Conservation (phyloP, 2,113 vertebrate genomes). For the Chlorodrepanis virens region DNA sequence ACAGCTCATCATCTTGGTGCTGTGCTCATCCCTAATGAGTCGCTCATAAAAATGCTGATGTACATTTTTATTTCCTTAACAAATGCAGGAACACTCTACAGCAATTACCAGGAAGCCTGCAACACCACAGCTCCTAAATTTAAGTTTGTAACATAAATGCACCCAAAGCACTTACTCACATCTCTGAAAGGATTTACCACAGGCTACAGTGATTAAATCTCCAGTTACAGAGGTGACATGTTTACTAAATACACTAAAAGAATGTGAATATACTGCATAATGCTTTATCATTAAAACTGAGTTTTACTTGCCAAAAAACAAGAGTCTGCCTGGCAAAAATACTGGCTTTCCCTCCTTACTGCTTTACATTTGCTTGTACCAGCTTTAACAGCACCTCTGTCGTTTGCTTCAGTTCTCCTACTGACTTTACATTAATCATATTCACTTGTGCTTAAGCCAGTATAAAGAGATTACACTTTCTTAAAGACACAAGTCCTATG, state of each 20-base stretch:
- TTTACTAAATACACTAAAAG: not conserved
- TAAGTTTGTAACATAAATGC: not conserved
- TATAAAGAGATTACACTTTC: not conserved
- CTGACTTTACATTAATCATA: not conserved
- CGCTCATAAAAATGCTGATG: not conserved
- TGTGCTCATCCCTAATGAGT: not conserved
- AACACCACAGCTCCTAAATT: not conserved
- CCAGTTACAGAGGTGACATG: not conserved
- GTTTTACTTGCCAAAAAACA: not conserved
- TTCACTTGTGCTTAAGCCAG: not conserved
- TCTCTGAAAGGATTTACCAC: not conserved
- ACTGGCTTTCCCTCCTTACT: not conserved
- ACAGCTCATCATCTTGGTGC: slow-evolving; percentile 5
- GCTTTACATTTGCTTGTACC: not conserved
- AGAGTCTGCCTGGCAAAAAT: not conserved
- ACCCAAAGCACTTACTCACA: not conserved
- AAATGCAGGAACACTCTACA: not conserved
- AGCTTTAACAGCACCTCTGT: not conserved
- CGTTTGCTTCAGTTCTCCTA: not conserved
- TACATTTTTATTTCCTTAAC: not conserved
- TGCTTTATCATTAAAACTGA: not conserved
- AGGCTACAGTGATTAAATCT: not conserved
- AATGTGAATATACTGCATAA: not conserved
- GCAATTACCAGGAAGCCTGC: not conserved
- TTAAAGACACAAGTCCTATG: not conserved